phyloP scores from a whole-genome alignment of 1,140 invertebrate genomes.

The Matsumurasca onukii region DNA sequence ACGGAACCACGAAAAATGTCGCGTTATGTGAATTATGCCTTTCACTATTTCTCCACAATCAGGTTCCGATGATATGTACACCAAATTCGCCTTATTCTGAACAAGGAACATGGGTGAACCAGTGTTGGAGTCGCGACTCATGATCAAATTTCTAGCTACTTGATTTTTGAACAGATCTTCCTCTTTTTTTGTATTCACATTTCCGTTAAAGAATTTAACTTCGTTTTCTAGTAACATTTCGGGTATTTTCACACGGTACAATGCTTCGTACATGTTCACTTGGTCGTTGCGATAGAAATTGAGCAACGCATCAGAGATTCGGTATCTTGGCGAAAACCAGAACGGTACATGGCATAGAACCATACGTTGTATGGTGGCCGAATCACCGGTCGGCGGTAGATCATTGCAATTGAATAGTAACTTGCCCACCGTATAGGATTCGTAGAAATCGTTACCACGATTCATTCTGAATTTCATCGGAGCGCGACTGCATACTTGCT shows the following conservation, averaged over 20 bases:
- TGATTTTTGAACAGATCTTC: neutral
- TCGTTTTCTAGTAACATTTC: neutral
- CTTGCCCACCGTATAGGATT: neutral
- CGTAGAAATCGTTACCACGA: neutral
- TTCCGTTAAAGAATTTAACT: neutral
- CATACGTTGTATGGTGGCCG: neutral
- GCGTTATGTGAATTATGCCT: neutral
- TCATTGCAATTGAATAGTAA: slow-evolving; percentile 2
- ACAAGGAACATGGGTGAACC: neutral
- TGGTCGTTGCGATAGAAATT: neutral
- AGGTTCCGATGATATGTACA: neutral
- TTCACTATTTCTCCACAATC: neutral
- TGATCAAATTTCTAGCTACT: neutral
- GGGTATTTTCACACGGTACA: neutral
- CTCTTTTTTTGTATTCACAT: neutral
- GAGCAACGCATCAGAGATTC: neutral
- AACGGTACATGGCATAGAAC: neutral
- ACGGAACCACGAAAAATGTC: neutral
- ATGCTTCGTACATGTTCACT: neutral
- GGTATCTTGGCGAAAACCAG: neutral
- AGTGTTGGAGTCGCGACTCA: neutral
- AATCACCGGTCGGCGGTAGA: neutral
- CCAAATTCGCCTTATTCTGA: neutral
- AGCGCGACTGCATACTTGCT: neutral
- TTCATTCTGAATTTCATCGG: slow-evolving; percentile 9